Conservation (phyloP, 2,888 invertebrate genomes). For the Athalia cordata region DNA sequence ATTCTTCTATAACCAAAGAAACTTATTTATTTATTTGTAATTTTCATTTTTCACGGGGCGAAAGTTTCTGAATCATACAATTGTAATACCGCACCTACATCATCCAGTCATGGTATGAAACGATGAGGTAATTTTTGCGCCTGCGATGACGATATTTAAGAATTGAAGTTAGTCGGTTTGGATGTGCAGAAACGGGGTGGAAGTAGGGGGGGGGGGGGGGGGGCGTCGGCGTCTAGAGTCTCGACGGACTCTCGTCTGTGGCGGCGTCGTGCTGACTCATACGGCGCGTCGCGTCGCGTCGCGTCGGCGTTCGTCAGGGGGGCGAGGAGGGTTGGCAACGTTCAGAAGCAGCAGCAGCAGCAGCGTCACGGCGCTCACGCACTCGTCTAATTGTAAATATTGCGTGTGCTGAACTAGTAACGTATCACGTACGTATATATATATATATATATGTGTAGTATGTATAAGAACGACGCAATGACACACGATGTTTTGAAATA, state of each 20-base stretch:
- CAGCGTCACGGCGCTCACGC: constrained; percentile 7
- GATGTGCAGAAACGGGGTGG: no score
- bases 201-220: neutral
- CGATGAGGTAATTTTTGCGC: constrained; percentile 2
- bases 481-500: constrained; percentile 64
- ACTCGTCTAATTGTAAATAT: constrained; percentile 60
- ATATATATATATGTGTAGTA: no score
- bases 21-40: neutral
- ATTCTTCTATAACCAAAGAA: no score
- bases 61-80: neutral
- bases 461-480: constrained; percentile 58
- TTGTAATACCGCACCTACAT: no score
- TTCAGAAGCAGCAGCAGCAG: constrained; percentile 21
- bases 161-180: neutral
- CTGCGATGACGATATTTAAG: neutral
- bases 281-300: constrained; percentile 57
- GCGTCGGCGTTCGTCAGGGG: constrained; percentile 51
- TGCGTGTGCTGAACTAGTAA: constrained; percentile 58
- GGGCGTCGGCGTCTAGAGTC: constrained; percentile 29
- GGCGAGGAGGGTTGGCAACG: constrained; percentile 46
- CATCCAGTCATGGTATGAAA: neutral
- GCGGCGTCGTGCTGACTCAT: constrained; percentile 64
- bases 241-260: constrained; percentile 57
- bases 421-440: no score
- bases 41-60: neutral